Evolutionary conservation across 2,113 vertebrate genomes (phyloP).

Genomic region (Acanthisitta chloris): DNA sequence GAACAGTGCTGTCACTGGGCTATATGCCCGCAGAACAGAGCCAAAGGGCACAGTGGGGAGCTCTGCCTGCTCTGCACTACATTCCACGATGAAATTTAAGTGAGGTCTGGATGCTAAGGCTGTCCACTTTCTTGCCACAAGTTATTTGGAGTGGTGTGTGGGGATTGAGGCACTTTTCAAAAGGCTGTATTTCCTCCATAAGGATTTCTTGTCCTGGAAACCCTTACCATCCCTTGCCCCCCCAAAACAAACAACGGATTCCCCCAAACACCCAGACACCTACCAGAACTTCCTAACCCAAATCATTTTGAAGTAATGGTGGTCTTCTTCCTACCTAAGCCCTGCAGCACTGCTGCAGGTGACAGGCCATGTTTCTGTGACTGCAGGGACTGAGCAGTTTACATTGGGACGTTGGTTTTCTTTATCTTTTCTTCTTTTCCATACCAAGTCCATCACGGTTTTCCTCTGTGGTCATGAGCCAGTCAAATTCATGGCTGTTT

Average conservation of each 20-base stretch:
- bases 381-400: not conserved
- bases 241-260: not conserved
- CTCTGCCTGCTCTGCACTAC: rapidly evolving
- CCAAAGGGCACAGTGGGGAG: not conserved
- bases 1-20: not conserved
- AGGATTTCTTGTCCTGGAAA: not conserved
- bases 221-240: too few relatives aligned
- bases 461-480: not conserved
- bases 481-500: not conserved
- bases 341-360: not conserved
- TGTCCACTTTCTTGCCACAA: rapidly evolving
- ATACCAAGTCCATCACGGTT: not conserved
- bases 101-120: not conserved
- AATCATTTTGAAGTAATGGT: not conserved
- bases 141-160: rapidly evolving
- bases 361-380: not conserved
- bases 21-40: too few relatives aligned
- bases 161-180: not conserved
- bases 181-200: not conserved
- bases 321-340: not conserved
- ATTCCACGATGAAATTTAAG: not conserved
- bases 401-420: not conserved
- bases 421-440: not conserved
- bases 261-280: too few relatives aligned
- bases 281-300: not conserved